Evolutionary conservation across 2,113 vertebrate genomes (phyloP), one percentile per base, ranked within the genome.

Genomic region (Cygnus buccinator): DNA sequence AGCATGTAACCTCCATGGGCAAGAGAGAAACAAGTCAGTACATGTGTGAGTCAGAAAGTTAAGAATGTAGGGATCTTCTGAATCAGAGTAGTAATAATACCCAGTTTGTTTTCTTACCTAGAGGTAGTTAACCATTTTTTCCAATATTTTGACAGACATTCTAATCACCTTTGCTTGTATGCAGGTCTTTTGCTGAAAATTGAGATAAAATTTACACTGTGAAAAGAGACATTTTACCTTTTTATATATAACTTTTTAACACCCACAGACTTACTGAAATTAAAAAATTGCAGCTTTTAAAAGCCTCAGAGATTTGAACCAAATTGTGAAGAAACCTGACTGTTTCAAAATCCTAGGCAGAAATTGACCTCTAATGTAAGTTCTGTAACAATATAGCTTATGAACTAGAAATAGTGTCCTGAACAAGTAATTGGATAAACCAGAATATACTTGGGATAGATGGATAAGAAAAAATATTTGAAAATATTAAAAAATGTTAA

Each of bases 41-140:
- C 67, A 96, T 91, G 84, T 23, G 48, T 13, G 54, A 91, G 35
- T 88, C 48, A 72, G 63, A 55, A 78, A 88, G 46, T 84, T 94
- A 84, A 91, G 84, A 95, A 70, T 57, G 58, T 41, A 57, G 26
- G 41, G 48, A 54, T 89, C 26, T 93, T 71, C 48, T 74, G 66
- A 74, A 68, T 76, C 17, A n/a, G 58, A 29, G 5, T 43, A 70
- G 26, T 70, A 67, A 61, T 82, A 90, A 90, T 88, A 50, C 8
- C 37, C 48, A 66, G 19, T 80, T 10, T 86, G 22, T 68, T 92
- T 88, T 95, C 46, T 92, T 57, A 61, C 85, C 23, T 75, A 48
- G 26, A 61, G 48, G 18, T 84, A 93, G 68, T 94, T 92, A 85
- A 85, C 71, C 26, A 37, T 86, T 93, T 74, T 28, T 52, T 92